Base-by-base conservation (phyloP, 30 jellyfish, hydroid and myxozoan genomes). In the Calvadosia cruxmelitensis region DNA sequence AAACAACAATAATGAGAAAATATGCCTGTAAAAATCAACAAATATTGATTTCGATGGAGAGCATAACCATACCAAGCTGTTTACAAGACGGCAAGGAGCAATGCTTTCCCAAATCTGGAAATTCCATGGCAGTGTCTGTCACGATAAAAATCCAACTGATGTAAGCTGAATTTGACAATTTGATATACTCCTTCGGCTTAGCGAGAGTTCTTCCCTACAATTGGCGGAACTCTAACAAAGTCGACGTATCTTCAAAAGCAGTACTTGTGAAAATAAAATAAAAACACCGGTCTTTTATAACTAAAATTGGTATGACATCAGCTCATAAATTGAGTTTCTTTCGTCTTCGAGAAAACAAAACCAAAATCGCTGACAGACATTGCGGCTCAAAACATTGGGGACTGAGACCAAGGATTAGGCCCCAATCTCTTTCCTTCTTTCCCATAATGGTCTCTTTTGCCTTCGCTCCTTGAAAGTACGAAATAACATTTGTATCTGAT, bases 91-190 rank as follows among this genome's bases (percentile, higher is more conserved):
- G 63, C 76, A 84, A 51, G 7, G 84, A 28, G 34, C 95, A 84
- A 24, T 84, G 89, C 53, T 84, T 69, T 12, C 95, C 95, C 28
- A 84, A 78, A 51, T 75, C 77, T n/a, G 95, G 95, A 24, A 84
- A 80, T 78, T 84, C 95, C 95, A 84, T 84, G 2, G 0, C 57
- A 5, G 57, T 42, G 20, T 10, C 10, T 42, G 10, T 5, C 20
- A n/a, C n/a, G n/a, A n/a, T n/a, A n/a, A n/a, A n/a, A n/a, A n/a
- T n/a, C n/a, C n/a, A n/a, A n/a, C n/a, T n/a, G n/a, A n/a, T n/a
- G n/a, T n/a, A n/a, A n/a, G n/a, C n/a, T n/a, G n/a, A n/a, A n/a
- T n/a, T n/a, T n/a, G n/a, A n/a, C n/a, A n/a, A n/a, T n/a, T n/a
- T 42, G 57, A 42, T 42, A 42, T 10, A 20, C 57, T 42, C 10